Percentiles rank a stretch among this genome's conserved stretches.
These are phyloP conservation scores for Campopleginae sp. DNA, from an alignment of 2,888 invertebrate genomes.

Conservation along the genomic window DNA sequence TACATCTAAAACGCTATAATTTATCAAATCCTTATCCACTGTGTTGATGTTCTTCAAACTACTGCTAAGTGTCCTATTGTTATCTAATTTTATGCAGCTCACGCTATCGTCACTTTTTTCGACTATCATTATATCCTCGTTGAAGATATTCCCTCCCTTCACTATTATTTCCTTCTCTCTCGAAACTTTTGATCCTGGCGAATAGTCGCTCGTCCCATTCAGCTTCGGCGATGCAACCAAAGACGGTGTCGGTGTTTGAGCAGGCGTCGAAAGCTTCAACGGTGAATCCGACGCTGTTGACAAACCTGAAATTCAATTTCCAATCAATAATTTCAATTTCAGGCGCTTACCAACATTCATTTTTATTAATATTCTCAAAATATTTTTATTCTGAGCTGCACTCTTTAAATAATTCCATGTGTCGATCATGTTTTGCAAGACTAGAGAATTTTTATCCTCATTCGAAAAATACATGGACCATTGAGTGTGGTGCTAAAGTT, in stretches of 20 bases:
- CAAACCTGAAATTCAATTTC: constrained; percentile 72
- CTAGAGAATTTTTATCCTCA: not conserved
- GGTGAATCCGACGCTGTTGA: constrained; percentile 82
- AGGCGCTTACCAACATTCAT: not conserved
- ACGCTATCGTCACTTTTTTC: constrained; percentile 78
- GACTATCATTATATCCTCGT: constrained; percentile 78
- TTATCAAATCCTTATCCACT: constrained; percentile 63
- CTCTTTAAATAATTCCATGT: not conserved
- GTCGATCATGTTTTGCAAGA: not conserved
- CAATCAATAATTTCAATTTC: not conserved
- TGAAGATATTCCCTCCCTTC: constrained; percentile 49
- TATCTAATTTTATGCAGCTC: constrained; percentile 77
- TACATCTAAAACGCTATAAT: constrained; percentile 69
- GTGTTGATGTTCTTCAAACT: constrained; percentile 71
- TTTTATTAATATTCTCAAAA: not conserved
- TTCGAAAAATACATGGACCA: not conserved
- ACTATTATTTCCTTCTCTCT: constrained; percentile 37
- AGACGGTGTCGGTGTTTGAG: constrained; percentile 77
- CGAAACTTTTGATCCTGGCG: constrained; percentile 51
- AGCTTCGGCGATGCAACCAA: constrained; percentile 77
- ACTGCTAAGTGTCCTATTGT: constrained; percentile 74
- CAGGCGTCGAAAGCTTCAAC: constrained; percentile 77
- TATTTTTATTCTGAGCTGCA: not conserved
- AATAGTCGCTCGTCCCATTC: constrained; percentile 75
- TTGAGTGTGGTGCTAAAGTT: too few species aligned